Percentiles rank a stretch among this genome's conserved stretches.
phyloP scores from a whole-genome alignment of 64 coral and sea anemone genomes.

The Porites lutea region DNA sequence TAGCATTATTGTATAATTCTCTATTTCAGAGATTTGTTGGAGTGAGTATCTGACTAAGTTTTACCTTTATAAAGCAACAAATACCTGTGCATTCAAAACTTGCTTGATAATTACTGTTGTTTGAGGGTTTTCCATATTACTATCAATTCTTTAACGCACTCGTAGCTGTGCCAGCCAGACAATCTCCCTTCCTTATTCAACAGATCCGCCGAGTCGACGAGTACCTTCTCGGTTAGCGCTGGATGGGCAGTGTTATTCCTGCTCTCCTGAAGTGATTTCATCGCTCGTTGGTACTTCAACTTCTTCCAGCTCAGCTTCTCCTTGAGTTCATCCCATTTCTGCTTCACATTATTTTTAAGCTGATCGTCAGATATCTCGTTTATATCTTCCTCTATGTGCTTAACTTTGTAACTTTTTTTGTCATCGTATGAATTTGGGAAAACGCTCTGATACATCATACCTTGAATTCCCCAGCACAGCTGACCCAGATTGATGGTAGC shows the following conservation, averaged over 20 bases:
- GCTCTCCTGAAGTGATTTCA: constrained; percentile 12
- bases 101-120: not conserved
- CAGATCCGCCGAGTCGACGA: not conserved
- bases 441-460: constrained; percentile 37
- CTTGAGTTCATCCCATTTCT: not conserved
- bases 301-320: constrained; percentile 1
- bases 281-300: not conserved
- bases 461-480: constrained; percentile 13
- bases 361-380: not conserved
- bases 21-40: too few relatives aligned
- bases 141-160: not conserved
- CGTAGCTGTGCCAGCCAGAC: not conserved
- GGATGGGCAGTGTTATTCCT: constrained; percentile 20
- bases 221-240: not conserved
- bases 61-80: too few relatives aligned
- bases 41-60: too few relatives aligned
- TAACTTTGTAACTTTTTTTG: constrained; percentile 25
- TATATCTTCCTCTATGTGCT: constrained; percentile 10
- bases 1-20: too few relatives aligned
- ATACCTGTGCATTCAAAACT: too few relatives aligned
- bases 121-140: constrained; percentile 16
- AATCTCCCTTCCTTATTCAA: not conserved
- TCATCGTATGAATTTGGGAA: not conserved
- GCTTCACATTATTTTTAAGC: not conserved
- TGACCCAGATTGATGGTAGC: not conserved